These are phyloP conservation scores for Aspidiotus destructor DNA, from an alignment of 2,888 invertebrate species.

Conservation along the genomic window DNA sequence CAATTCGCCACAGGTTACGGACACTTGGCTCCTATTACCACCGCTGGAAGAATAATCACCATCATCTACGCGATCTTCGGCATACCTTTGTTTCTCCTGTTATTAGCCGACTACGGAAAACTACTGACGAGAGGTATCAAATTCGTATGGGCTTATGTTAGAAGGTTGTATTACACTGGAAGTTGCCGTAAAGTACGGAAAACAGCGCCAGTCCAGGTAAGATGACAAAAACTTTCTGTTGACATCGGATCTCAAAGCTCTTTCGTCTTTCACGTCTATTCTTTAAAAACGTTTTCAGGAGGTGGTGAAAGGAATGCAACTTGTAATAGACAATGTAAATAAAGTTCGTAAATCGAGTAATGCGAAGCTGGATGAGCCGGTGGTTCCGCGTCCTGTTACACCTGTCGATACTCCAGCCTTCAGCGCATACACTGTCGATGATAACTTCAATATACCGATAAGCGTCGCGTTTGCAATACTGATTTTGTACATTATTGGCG, in stretches of 20 bases:
- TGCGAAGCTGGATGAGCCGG: conserved; percentile 32
- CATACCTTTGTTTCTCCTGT: conserved; percentile 88
- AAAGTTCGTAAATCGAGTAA: conserved; percentile 37
- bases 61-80: conserved; percentile 91
- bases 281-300: conserved; percentile 48
- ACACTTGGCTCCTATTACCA: conserved; percentile 86
- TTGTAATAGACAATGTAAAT: conserved; percentile 63
- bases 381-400: conserved; percentile 31
- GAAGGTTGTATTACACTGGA: conserved; percentile 75
- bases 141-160: conserved; percentile 76
- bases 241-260: not conserved
- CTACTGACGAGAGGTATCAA: conserved; percentile 82
- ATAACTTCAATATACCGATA: conserved; percentile 90
- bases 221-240: not conserved
- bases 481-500: conserved; percentile 74
- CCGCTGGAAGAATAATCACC: conserved; percentile 72
- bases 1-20: conserved; percentile 73
- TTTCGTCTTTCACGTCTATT: not conserved
- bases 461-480: conserved; percentile 76
- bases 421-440: conserved; percentile 69
- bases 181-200: conserved; percentile 67
- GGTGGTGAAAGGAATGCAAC: conserved; percentile 72
- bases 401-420: conserved; percentile 62
- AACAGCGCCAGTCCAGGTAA: conserved; percentile 64
- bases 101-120: conserved; percentile 90